Conservation (phyloP, 2,113 vertebrate species). For the Tragulus kanchil region DNA sequence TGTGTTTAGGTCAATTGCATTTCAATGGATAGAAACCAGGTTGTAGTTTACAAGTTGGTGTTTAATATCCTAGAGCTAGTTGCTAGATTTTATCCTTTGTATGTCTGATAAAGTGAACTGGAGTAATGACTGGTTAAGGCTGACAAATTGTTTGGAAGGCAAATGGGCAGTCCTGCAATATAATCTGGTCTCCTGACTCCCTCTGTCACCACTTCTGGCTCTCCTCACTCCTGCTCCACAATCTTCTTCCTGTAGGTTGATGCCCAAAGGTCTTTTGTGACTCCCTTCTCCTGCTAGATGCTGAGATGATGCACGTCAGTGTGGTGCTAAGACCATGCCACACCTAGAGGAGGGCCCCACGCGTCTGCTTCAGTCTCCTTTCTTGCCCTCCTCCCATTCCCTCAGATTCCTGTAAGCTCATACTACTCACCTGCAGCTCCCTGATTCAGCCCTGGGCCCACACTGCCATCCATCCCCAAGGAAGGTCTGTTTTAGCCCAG, state of each 20-base stretch:
- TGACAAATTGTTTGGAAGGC: conserved; percentile 3
- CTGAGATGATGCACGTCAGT: accelerated
- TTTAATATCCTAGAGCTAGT: background rate
- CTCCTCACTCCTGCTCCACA: accelerated
- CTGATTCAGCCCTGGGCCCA: background rate
- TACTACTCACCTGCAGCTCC: background rate
- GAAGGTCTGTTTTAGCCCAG: background rate
- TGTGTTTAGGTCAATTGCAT: background rate
- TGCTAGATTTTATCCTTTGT: background rate
- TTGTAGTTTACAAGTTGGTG: background rate
- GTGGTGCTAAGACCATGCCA: background rate
- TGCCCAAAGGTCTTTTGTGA: background rate
- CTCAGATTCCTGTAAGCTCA: background rate
- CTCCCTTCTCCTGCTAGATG: background rate
- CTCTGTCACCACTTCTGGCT: background rate
- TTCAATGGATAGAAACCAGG: background rate
- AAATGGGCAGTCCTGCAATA: background rate
- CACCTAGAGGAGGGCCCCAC: background rate
- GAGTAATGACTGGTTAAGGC: background rate
- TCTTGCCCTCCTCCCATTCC: background rate
- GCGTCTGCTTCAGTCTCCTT: background rate
- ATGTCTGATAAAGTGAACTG: background rate
- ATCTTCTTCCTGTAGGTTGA: background rate
- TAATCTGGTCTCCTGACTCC: background rate
- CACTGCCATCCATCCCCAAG: too few relatives aligned